Base-by-base conservation (phyloP, 1,140 invertebrate species). In the Drosophila suzukii region DNA sequence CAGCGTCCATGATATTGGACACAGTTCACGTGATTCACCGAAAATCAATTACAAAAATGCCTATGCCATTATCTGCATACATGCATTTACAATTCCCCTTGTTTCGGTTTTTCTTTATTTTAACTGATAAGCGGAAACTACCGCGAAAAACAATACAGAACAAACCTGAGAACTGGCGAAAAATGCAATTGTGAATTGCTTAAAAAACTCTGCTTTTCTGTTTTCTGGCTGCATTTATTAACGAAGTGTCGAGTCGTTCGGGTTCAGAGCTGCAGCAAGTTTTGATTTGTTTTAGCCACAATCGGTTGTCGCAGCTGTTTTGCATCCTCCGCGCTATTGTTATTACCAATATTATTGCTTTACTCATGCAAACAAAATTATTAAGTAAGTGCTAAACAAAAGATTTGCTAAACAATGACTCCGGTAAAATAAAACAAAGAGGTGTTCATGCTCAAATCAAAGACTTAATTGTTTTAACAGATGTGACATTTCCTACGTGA, bases 301-400 rank as follows among this genome's bases (percentile, higher is more conserved):
- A 36, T n/a, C 32, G 6, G 17, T 43, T 53, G 61, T 46, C 46
- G 39, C 60, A 70, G 49, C 66, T 70, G 61, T 20, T 56, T 47
- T 39, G 51, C 38, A 20, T 57, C n/a, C n/a, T 10, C 13, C 41
- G 15, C 20, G 20, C 20, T 20, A 20, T 20, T 20, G 20, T 32
- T 66, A 24, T 24, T 50, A 39, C 13, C 38, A 66, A 32, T 53
- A 38, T 20, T 34, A 38, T 27, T 55, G 43, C 39, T 49, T 38
- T 17, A 68, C 36, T 11, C 3, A 36, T 41, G 30, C 65, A 57
- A 71, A 67, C 20, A 67, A 38, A 70, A 56, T 71, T 57, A 20
- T 49, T 70, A 30, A 68, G 65, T 67, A 36, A 66, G 65, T 68
- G 65, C 38, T 66, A 68, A 68, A n/a, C 20, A n/a, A 53, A 15